These are phyloP conservation scores for Drosophila yooni DNA, from an alignment of 2,888 invertebrate genomes.

Conservation along the genomic window DNA sequence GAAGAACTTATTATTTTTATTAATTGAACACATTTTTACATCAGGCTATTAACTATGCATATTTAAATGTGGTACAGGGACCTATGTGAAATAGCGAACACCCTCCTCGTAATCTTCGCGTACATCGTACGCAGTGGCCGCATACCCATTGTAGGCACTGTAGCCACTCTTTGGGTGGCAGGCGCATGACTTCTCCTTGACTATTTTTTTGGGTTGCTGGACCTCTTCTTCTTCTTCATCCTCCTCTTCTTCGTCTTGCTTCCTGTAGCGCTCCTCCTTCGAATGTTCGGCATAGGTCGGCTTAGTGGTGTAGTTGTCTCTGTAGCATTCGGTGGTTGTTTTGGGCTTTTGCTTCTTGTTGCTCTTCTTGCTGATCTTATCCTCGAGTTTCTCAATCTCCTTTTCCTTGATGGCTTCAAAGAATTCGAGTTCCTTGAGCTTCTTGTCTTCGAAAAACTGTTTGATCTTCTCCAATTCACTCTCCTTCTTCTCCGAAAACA, in stretches of 20 bases:
- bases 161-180: conserved; percentile 20
- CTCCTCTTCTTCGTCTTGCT: conserved; percentile 6
- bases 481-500: conserved; percentile 55
- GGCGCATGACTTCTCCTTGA: conserved; percentile 12
- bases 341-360: conserved; percentile 20
- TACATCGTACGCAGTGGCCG: conserved; percentile 54
- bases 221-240: conserved; percentile 9
- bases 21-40: neutral
- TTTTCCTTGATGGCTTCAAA: conserved; percentile 62
- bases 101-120: conserved; percentile 58
- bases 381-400: conserved; percentile 36
- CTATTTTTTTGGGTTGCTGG: conserved; percentile 5
- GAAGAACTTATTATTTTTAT: neutral
- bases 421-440: conserved; percentile 56
- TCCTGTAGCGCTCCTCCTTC: conserved; percentile 24
- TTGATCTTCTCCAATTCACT: conserved; percentile 66
- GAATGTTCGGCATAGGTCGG: conserved; percentile 14
- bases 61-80: too few relatives aligned
- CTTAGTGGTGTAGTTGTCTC: conserved; percentile 5
- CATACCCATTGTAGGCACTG: conserved; percentile 1
- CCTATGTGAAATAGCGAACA: conserved; percentile 65
- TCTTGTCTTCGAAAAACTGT: conserved; percentile 63
- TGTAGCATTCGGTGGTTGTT: conserved; percentile 53
- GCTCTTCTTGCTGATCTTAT: conserved; percentile 45
- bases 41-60: neutral